Evolutionary conservation across 2,113 vertebrate genomes (phyloP).

Genomic region (Mustela lutreola): DNA sequence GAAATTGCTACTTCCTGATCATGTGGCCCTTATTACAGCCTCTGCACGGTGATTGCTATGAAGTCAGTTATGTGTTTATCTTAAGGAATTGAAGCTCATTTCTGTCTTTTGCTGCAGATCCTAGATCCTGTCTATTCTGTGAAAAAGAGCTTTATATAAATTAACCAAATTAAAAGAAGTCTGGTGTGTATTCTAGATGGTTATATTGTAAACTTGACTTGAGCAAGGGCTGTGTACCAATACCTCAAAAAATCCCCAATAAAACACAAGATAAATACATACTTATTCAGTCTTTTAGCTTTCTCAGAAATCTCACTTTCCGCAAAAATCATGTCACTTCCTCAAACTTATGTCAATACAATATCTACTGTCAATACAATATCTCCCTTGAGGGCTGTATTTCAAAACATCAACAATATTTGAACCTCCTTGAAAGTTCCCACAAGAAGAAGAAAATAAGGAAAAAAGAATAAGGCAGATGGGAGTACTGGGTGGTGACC

Average conservation of each 20-base stretch:
- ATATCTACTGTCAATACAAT: not conserved
- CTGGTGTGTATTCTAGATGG: not conserved
- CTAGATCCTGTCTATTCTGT: not conserved
- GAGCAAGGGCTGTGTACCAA: not conserved
- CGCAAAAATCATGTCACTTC: not conserved
- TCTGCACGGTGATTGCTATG: not conserved
- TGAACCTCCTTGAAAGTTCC: not conserved
- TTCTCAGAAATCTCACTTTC: constrained; percentile 4
- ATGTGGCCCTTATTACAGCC: not conserved
- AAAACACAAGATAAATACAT: not conserved
- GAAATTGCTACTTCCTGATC: not conserved
- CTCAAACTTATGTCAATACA: not conserved
- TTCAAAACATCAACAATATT: constrained; percentile 39
- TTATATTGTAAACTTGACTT: not conserved
- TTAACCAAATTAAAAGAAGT: constrained; percentile 17
- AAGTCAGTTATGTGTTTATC: not conserved
- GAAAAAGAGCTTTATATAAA: not conserved
- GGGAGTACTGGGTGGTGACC: not conserved
- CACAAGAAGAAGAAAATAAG: not conserved
- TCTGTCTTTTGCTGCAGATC: not conserved
- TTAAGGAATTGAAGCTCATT: not conserved
- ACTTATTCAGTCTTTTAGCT: not conserved
- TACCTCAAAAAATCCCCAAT: not conserved
- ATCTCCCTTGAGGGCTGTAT: not conserved
- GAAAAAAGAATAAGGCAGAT: not conserved